Percentiles rank a stretch among this genome's conserved stretches.
These are phyloP conservation scores for Rotaria socialis DNA, from an alignment of 2,888 invertebrate species.

Conservation along the genomic window DNA sequence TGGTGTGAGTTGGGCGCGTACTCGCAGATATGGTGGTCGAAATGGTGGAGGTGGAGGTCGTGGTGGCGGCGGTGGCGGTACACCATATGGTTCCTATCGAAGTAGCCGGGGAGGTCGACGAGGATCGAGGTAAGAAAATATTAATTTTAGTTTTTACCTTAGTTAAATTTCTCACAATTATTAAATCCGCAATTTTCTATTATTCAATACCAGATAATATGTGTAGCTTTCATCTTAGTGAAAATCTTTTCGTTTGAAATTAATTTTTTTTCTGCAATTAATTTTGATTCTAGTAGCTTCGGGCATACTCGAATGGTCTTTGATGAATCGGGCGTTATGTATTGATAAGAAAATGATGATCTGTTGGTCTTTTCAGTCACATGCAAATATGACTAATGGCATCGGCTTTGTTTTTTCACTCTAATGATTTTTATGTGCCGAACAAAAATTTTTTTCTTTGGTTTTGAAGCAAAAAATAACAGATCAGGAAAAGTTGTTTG, in stretches of 20 bases:
- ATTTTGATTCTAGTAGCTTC: conserved; percentile 1
- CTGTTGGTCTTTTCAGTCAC: not conserved
- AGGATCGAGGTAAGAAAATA: not conserved
- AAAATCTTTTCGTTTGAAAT: not conserved
- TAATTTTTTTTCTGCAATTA: not conserved
- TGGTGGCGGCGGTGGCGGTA: not conserved
- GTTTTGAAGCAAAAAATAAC: not conserved
- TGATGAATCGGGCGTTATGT: not conserved
- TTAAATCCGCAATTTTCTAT: not conserved
- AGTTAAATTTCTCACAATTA: not conserved
- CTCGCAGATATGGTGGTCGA: not conserved
- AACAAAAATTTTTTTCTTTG: not conserved
- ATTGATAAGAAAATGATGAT: not conserved
- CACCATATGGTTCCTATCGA: not conserved
- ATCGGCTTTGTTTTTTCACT: not conserved
- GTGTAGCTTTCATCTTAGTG: not conserved
- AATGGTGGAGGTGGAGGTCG: not conserved
- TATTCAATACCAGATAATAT: not conserved
- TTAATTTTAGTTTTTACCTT: not conserved
- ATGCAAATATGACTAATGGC: not conserved
- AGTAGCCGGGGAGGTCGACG: not conserved
- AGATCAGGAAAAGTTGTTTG: not conserved
- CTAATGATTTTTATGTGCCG: not conserved
- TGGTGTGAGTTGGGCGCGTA: conserved; percentile 2
- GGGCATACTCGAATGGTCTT: not conserved